Base-by-base conservation (phyloP, 1,140 invertebrate species). In the Temnothorax nylanderi region DNA sequence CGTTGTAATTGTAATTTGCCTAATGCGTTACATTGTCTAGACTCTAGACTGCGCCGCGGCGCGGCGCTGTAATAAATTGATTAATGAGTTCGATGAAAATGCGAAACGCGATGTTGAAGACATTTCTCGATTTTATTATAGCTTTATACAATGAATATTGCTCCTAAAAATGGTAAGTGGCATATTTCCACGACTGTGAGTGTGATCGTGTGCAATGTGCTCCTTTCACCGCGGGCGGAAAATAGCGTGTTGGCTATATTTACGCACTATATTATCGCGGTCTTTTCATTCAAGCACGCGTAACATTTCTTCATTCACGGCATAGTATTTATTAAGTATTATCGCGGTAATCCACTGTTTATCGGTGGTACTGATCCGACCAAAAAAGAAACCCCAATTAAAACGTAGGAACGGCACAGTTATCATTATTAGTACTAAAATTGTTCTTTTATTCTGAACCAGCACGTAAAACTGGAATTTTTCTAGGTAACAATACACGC, bases 141-240 rank as follows among this genome's bases (percentile, higher is more conserved):
- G 18, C 26, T 72, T 21, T 44, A 21, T 8, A 41, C 5, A 13
- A 26, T 32, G 41, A 47, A 41, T 34, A 34, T 67, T 34, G 41
- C 18, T 74, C 21, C 32, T 75, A 84, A 74, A 75, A 54, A 60
- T 74, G 80, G 41, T 5, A 11, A 34, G 54, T 6, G 26, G 26
- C 32, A 82, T 82, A 75, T 84, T 84, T 84, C 41, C 41, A 84
- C 18, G 69, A 47, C 32, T 72, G 67, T 5, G 49, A 34, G 64
- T 41, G 21, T 8, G n/a, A 18, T n/a, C 44, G 75, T 10, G 21
- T 26, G 26, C 6, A 5, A 41, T 47, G 67, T 49, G 80, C 80
- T 84, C 80, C 80, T 84, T 84, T 84, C 80, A 84, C 80, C 54
- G 54, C 32, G 54, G 69, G 69, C 54, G 54, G 54, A 84, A 84